Evolutionary conservation across 2,888 invertebrate species (phyloP).

Genomic region (Autographa gamma): DNA sequence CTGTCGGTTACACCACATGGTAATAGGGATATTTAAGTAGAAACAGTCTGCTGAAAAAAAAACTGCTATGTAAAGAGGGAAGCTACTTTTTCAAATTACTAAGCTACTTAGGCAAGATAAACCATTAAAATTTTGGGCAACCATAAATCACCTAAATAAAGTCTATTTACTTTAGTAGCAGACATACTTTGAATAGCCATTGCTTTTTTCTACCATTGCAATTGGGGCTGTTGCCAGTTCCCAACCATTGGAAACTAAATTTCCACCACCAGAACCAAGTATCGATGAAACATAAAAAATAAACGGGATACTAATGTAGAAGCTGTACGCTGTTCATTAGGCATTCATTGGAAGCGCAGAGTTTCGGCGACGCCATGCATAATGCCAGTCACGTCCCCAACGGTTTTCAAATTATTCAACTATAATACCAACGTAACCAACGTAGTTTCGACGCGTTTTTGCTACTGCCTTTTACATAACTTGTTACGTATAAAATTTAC

Average conservation of each 20-base stretch:
- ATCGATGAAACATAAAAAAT: conserved; percentile 37
- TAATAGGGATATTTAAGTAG: conserved; percentile 8
- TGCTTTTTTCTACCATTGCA: background rate
- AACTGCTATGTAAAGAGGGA: background rate
- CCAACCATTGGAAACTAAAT: too few species aligned
- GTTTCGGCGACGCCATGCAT: conserved; percentile 62
- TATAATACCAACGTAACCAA: conserved; percentile 30
- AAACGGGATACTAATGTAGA: conserved; percentile 28
- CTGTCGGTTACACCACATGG: conserved; percentile 2
- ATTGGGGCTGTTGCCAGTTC: too few species aligned
- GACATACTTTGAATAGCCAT: background rate
- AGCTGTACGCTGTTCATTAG: conserved; percentile 49
- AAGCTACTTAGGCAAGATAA: background rate
- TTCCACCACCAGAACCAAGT: too few species aligned
- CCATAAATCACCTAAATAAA: conserved; percentile 4
- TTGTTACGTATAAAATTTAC: conserved; percentile 23
- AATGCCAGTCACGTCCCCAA: conserved; percentile 62
- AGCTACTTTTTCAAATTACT: background rate
- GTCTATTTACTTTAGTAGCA: background rate
- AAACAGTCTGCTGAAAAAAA: background rate
- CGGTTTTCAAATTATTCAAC: conserved; percentile 64
- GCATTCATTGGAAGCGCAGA: conserved; percentile 62
- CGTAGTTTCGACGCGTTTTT: conserved; percentile 28
- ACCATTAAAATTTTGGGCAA: background rate
- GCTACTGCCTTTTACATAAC: conserved; percentile 21